Evolutionary conservation across 2,113 vertebrate genomes (phyloP).

Genomic region (Chlorodrepanis virens): DNA sequence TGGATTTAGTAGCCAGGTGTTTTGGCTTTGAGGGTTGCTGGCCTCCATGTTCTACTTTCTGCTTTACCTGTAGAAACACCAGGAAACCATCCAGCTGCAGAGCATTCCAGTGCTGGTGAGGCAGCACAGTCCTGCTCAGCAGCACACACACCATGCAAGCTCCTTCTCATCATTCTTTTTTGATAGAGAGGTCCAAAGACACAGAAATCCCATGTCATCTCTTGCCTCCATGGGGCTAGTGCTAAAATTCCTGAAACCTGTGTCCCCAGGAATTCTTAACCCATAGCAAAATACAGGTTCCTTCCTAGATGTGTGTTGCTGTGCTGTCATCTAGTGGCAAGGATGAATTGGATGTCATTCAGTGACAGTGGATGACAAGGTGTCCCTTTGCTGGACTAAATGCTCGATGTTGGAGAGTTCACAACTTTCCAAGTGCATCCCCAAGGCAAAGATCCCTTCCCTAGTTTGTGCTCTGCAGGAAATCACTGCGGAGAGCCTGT

Average conservation of each 20-base stretch:
- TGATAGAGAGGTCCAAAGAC: neutral
- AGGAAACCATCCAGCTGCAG: neutral
- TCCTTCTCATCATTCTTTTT: neutral
- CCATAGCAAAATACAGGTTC: constrained; percentile 27
- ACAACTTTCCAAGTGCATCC: neutral
- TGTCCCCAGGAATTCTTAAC: constrained; percentile 33
- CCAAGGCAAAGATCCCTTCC: neutral
- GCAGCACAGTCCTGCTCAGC: constrained; percentile 12
- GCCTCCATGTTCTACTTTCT: neutral
- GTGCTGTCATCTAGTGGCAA: constrained; percentile 75
- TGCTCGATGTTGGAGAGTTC: accelerated
- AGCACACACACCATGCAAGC: neutral
- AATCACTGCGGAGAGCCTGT: neutral
- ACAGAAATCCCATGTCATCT: neutral
- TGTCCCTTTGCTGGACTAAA: neutral
- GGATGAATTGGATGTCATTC: constrained; percentile 65
- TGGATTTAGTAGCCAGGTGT: neutral
- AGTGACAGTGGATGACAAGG: neutral
- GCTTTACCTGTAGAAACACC: neutral
- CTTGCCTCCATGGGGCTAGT: neutral
- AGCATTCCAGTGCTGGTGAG: neutral
- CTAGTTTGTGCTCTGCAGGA: neutral
- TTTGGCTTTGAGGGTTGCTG: neutral
- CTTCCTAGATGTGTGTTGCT: constrained; percentile 61
- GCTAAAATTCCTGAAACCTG: neutral